Evolutionary conservation across 2,113 vertebrate species (phyloP), one percentile per base, ranked within the genome.

Genomic region (Poecile atricapillus): DNA sequence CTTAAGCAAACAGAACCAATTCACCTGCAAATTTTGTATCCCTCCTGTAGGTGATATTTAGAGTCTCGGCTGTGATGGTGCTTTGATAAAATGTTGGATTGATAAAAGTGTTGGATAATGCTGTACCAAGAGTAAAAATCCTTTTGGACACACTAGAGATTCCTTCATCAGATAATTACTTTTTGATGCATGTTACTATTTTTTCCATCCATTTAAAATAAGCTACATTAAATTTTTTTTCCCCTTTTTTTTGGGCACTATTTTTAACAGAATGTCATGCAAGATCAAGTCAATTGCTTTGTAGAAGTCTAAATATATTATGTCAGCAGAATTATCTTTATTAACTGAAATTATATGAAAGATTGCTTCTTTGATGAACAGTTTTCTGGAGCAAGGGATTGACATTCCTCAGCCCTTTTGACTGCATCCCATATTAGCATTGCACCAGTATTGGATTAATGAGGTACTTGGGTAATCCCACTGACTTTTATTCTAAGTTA

Each of bases 231-330:
- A 87, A 89, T 89, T 69, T 62, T 87, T 81, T 70, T 19, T 13
- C 14, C 8, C 39, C 0, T 31, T 73, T 53, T 60, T 52, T 44
- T 35, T 4, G 25, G 23, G 44, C 39, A 63, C 74, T 81, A 31
- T 85, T 95, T 96, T 94, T 87, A 97, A 71, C 78, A 85, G 74
- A 78, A 84, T 63, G 87, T 83, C 92, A 93, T 7, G 52, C 73
- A 41, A 87, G 81, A 93, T 96, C 71, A 93, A 93, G 65, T 71
- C 65, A 85, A 60, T 76, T 79, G 69, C 78, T 82, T 78, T 89
- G 92, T 52, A 82, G 84, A 79, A 87, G 58, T 46, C 83, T 62
- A 53, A 59, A 59, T 64, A 46, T 82, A 82, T 95, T 75, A 94
- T 90, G 87, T 94, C 90, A 91, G 90, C 81, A 84, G 52, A 79